Base-by-base conservation (phyloP, 2,888 invertebrate species). In the Dicyrtoma fusca region DNA sequence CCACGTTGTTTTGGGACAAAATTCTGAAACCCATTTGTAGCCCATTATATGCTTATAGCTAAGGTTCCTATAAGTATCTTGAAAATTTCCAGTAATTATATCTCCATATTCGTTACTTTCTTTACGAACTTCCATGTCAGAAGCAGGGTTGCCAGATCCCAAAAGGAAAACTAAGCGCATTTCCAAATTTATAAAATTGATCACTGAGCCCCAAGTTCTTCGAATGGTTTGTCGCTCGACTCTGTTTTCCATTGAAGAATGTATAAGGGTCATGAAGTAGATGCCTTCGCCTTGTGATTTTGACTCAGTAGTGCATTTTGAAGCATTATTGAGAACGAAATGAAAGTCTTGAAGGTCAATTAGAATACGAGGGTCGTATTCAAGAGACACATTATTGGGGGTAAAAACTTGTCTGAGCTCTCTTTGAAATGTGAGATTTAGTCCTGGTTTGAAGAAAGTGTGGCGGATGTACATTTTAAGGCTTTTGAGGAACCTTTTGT, bases 191-290 rank as follows among this genome's bases (percentile, higher is more conserved):
- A 76, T 78, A 6, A 78, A 34, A 13, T 73, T 68, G n/a, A 76
- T 77, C 19, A 80, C 79, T 21, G 77, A 75, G 0, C 82, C 82
- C 82, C 82, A 82, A 6, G 82, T 82, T 45, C 76, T 77, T 26
- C 82, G 76, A 34, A 82, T 82, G 26, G 82, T 82, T 68, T 81
- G 79, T 5, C 82, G 77, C 62, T 82, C 81, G 26, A 79, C 75
- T 62, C 80, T 80, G 64, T 82, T 81, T 34, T 80, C 77, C 1
- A 81, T 81, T 3, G 82, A 81, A 13, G 82, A 82, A 51, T 82
- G 82, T 21, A 82, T 81, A 19, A 82, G 70, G 63, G 82, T 81
- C 72, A 81, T 75, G 57, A 81, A 80, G 71, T 77, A 78, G 55
- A 80, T 75, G 11, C 75, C 77, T 26, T 77, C 74, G 14, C 75